Conservation (phyloP, 1,140 invertebrate genomes). For the Lithobius niger region DNA sequence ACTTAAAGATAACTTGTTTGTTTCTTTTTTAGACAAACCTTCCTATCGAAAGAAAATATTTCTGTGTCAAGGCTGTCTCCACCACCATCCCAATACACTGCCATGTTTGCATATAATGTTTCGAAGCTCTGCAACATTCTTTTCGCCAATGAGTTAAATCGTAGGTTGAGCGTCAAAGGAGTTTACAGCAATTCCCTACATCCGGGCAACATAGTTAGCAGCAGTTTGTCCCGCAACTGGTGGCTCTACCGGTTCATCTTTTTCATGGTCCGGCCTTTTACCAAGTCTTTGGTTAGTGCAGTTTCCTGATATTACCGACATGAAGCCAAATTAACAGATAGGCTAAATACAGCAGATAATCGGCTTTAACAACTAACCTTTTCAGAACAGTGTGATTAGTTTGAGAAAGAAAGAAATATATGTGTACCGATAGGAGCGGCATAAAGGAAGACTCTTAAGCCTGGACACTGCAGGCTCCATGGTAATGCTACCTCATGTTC, state of each 20-base stretch:
- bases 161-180: conserved; percentile 49
- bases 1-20: too few relatives aligned
- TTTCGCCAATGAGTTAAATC: conserved; percentile 60
- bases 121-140: conserved; percentile 81
- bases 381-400: too few relatives aligned
- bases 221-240: conserved; percentile 59
- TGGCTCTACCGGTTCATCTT: conserved; percentile 67
- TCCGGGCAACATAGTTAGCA: conserved; percentile 80
- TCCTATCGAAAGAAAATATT: conserved; percentile 41
- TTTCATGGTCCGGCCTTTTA: conserved; percentile 71
- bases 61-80: conserved; percentile 44
- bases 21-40: conserved; percentile 50
- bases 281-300: conserved; percentile 81
- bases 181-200: conserved; percentile 72
- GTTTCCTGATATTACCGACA: too few relatives aligned
- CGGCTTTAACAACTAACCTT: too few relatives aligned
- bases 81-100: conserved; percentile 47
- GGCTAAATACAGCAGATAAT: too few relatives aligned
- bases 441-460: too few relatives aligned
- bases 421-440: too few relatives aligned
- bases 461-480: too few relatives aligned
- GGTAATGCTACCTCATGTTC: too few relatives aligned
- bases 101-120: conserved; percentile 75
- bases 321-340: too few relatives aligned
- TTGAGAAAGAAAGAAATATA: too few relatives aligned